phyloP scores from a whole-genome alignment of 2,113 vertebrate species.

The Egretta garzetta region DNA sequence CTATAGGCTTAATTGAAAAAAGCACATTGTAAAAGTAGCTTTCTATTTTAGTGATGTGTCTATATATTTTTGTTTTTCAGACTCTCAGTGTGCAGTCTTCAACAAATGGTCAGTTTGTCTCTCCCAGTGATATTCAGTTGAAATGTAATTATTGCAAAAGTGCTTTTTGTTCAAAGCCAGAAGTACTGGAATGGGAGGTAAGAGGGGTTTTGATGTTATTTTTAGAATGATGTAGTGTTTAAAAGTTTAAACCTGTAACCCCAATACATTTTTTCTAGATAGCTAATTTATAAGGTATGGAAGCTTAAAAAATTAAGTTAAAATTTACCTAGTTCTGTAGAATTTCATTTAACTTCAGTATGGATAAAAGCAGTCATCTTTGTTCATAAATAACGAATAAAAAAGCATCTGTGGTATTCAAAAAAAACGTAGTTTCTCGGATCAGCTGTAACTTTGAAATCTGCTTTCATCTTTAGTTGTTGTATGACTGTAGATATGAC shows the following conservation, averaged over 20 bases:
- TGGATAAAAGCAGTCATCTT: neutral
- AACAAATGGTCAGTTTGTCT: constrained; percentile 87
- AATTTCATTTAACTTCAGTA: neutral
- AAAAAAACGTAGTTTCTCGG: neutral
- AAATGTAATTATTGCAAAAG: constrained; percentile 97
- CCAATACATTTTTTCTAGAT: neutral
- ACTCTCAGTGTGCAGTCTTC: constrained; percentile 87
- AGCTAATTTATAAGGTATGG: neutral
- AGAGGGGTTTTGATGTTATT: neutral
- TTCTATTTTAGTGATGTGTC: neutral
- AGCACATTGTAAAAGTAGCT: neutral
- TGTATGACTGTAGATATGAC: neutral
- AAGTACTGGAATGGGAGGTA: constrained; percentile 97
- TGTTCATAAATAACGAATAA: neutral
- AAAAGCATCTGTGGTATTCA: neutral
- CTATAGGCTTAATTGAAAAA: neutral
- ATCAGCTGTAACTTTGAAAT: neutral
- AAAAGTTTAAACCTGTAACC: neutral
- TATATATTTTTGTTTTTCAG: constrained; percentile 74
- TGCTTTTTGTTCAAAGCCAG: constrained; percentile 92
- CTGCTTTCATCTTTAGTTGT: neutral
- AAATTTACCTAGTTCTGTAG: neutral
- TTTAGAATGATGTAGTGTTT: neutral
- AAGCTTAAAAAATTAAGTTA: neutral
- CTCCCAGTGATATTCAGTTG: constrained; percentile 86